Base-by-base conservation (phyloP, 1,140 invertebrate genomes). In the Eriosoma lanigerum region DNA sequence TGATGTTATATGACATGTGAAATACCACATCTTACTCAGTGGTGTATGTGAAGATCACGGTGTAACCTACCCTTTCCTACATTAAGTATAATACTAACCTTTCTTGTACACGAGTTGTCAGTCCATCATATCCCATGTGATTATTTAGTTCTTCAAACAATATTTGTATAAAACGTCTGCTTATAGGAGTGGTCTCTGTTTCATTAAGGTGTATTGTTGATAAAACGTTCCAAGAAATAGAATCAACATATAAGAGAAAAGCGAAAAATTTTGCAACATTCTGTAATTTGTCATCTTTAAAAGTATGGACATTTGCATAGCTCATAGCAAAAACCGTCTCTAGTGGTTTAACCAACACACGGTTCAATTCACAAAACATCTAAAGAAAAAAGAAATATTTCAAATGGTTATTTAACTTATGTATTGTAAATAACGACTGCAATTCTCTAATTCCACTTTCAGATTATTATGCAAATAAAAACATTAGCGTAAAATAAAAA, bases 1-100 rank as follows among this genome's bases (percentile, higher is more conserved):
- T n/a, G n/a, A n/a, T n/a, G n/a, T n/a, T n/a, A n/a, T n/a, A n/a
- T n/a, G n/a, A n/a, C n/a, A n/a, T n/a, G n/a, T n/a, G n/a, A n/a
- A n/a, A n/a, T n/a, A n/a, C n/a, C n/a, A n/a, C n/a, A n/a, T n/a
- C n/a, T n/a, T n/a, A n/a, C n/a, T n/a, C n/a, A n/a, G n/a, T n/a
- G n/a, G n/a, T n/a, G n/a, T n/a, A n/a, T n/a, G n/a, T n/a, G n/a
- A n/a, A n/a, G n/a, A n/a, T n/a, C n/a, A n/a, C n/a, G n/a, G n/a
- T n/a, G n/a, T n/a, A n/a, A n/a, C n/a, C n/a, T n/a, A n/a, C n/a
- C n/a, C n/a, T n/a, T n/a, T n/a, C n/a, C n/a, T n/a, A n/a, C n/a
- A n/a, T n/a, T n/a, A n/a, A n/a, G n/a, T n/a, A n/a, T n/a, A 58
- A 26, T 58, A 58, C 56, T 58, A 12, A 58, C 56, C 21, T n/a